These are phyloP conservation scores for Suncus etruscus DNA, from an alignment of 2,113 vertebrate species.

Conservation along the genomic window DNA sequence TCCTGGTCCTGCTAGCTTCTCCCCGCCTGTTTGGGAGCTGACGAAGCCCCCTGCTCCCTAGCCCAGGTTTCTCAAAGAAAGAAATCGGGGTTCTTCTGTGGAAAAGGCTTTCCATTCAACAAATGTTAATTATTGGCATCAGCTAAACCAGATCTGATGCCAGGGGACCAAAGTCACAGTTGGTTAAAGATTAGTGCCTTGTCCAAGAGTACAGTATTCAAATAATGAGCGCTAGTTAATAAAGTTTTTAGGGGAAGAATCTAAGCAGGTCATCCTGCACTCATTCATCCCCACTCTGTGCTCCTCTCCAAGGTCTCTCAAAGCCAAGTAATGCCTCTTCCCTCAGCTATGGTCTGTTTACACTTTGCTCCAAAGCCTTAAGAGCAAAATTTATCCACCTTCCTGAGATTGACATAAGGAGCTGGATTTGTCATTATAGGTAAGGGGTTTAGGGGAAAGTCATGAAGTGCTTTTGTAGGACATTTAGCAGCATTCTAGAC, in stretches of 20 bases:
- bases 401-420: too few relatives aligned
- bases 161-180: conserved; percentile 77
- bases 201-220: not conserved
- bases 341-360: not conserved
- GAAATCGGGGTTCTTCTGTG: not conserved
- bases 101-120: conserved; percentile 73
- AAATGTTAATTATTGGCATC: conserved; percentile 84
- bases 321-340: fast-evolving
- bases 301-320: not conserved
- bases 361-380: not conserved
- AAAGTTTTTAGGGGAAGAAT: fast-evolving
- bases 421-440: too few relatives aligned
- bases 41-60: not conserved
- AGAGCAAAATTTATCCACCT: not conserved
- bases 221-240: not conserved
- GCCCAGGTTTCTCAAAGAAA: not conserved
- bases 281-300: not conserved
- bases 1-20: conserved; percentile 80
- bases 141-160: conserved; percentile 76
- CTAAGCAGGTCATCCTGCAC: fast-evolving
- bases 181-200: conserved; percentile 64
- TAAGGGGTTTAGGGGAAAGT: too few relatives aligned
- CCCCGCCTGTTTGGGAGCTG: conserved; percentile 65
- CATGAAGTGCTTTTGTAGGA: too few relatives aligned
- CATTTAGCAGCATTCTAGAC: not conserved